phyloP scores from a whole-genome alignment of 2,797 vertebrate species.

The Columba guinea region DNA sequence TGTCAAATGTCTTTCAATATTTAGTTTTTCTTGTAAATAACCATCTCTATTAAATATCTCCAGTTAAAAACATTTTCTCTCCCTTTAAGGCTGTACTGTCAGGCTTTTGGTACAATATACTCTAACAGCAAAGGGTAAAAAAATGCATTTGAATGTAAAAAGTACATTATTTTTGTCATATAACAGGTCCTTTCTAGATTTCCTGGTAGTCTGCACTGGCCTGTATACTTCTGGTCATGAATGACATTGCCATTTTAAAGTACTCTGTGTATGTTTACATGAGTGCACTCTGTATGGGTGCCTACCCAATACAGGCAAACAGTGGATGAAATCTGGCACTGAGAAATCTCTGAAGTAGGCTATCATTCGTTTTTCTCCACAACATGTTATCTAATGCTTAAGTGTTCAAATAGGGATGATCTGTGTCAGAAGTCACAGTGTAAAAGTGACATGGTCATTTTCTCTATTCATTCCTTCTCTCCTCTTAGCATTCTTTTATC shows the following conservation, averaged over 20 bases:
- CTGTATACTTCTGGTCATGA: background rate
- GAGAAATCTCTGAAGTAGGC: background rate
- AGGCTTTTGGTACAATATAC: background rate
- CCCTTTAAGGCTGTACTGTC: background rate
- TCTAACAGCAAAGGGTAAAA: background rate
- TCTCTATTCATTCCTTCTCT: background rate
- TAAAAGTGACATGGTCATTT: background rate
- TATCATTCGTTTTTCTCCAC: background rate
- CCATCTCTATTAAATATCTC: background rate
- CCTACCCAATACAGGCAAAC: background rate
- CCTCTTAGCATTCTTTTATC: background rate
- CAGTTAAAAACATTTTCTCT: background rate
- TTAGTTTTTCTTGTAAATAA: background rate
- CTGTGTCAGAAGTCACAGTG: background rate
- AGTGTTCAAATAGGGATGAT: background rate
- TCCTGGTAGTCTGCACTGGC: background rate
- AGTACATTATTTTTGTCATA: background rate
- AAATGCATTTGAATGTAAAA: background rate
- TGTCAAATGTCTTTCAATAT: background rate
- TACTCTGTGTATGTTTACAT: background rate
- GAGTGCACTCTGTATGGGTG: background rate
- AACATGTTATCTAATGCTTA: background rate
- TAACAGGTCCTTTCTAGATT: background rate
- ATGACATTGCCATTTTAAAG: background rate
- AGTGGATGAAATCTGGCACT: background rate